These are phyloP conservation scores for Brachionus sp. DNA, from an alignment of 1,140 invertebrate species.

Conservation along the genomic window DNA sequence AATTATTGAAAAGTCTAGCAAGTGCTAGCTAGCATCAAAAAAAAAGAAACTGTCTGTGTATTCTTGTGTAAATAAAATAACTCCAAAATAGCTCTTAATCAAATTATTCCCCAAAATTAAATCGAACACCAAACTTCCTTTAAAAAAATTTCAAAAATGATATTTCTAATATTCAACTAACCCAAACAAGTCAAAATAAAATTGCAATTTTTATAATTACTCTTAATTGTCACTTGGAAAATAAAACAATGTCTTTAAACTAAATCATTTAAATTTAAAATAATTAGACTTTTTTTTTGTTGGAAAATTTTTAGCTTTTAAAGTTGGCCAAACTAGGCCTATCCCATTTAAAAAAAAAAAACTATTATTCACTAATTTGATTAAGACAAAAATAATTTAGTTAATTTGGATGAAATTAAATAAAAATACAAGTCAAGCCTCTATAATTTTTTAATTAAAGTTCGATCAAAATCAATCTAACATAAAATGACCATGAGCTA, in stretches of 20 bases:
- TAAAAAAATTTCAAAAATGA: neutral
- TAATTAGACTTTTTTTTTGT: neutral
- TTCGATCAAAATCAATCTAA: neutral
- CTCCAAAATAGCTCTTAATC: neutral
- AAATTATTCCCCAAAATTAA: neutral
- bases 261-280: no score
- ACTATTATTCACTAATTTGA: neutral
- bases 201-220: neutral
- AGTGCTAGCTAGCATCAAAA: neutral
- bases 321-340: neutral
- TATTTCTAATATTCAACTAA: neutral
- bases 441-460: neutral
- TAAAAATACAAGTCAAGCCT: neutral
- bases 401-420: neutral
- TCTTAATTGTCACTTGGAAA: neutral
- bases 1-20: conserved; percentile 31
- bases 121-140: neutral
- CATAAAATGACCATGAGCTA: neutral
- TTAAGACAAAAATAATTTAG: neutral
- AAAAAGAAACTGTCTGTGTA: neutral
- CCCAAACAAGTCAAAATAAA: neutral
- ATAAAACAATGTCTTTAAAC: no score
- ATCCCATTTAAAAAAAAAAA: neutral
- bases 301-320: neutral
- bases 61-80: neutral